Evolutionary conservation across 2,113 vertebrate species (phyloP).

Genomic region (Ctenomys sociabilis): DNA sequence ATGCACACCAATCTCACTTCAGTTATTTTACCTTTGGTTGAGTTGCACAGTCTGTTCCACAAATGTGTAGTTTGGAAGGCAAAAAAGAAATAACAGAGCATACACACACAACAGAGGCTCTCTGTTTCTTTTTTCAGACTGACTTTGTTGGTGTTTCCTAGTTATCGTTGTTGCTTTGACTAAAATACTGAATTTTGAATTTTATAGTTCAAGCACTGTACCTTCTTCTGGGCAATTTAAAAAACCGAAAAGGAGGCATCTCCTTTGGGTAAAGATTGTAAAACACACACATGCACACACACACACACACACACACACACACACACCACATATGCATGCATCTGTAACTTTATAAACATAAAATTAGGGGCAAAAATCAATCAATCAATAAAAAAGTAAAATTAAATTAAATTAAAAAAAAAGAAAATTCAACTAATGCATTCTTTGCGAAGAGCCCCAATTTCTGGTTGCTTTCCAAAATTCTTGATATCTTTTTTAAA

Average conservation of each 20-base stretch:
- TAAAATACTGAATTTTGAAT: slow-evolving; percentile 3
- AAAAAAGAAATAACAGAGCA: background rate
- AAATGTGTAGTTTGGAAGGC: background rate
- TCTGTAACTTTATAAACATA: background rate
- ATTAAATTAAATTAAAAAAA: too few relatives aligned
- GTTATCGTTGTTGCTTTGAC: background rate
- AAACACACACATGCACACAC: background rate
- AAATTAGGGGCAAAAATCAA: too few relatives aligned
- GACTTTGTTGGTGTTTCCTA: background rate
- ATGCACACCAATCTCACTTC: background rate
- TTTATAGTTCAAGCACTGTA: background rate
- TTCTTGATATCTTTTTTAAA: background rate
- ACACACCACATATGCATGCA: background rate
- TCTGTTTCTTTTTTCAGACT: background rate
- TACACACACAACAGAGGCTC: background rate
- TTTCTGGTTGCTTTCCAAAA: background rate
- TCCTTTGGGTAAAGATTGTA: background rate
- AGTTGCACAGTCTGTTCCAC: background rate
- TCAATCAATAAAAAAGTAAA: too few relatives aligned
- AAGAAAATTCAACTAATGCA: background rate
- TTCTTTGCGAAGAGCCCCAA: background rate
- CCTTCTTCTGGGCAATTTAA: background rate
- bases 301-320: too few relatives aligned
- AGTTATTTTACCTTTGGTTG: background rate
- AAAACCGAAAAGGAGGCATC: background rate